phyloP scores from a whole-genome alignment of 2,888 invertebrate genomes.

The Heliconius ethilla region DNA sequence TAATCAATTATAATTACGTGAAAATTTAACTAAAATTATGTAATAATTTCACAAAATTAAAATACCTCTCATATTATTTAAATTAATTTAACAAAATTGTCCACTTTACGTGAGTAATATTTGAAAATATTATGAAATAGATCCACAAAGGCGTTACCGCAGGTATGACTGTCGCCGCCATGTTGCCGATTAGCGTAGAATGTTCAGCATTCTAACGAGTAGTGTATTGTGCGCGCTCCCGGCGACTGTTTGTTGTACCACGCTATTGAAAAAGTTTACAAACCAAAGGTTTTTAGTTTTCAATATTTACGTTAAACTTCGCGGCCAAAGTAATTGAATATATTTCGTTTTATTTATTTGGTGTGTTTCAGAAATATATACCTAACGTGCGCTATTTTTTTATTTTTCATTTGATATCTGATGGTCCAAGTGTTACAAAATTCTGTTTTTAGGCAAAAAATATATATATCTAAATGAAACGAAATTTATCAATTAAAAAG shows the following conservation, averaged over 20 bases:
- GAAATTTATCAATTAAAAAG: no score
- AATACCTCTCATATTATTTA: background rate
- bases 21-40: no score
- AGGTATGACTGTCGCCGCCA: conserved; percentile 40
- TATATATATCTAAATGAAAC: no score
- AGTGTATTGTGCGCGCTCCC: conserved; percentile 39
- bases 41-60: background rate
- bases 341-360: background rate
- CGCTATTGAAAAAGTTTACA: conserved; percentile 25
- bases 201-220: no score
- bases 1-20: background rate
- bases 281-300: conserved; percentile 21
- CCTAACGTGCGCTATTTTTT: background rate
- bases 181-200: background rate
- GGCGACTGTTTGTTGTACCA: conserved; percentile 37
- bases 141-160: conserved; percentile 31
- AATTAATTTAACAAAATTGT: background rate
- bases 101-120: background rate
- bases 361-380: background rate
- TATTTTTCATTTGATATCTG: background rate
- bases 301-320: conserved; percentile 8
- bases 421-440: background rate
- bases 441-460: no score
- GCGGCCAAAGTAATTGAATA: conserved; percentile 7
- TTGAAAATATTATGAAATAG: conserved; percentile 23